Base-by-base conservation (phyloP, 2,888 invertebrate genomes). In the Piscicola geometra region DNA sequence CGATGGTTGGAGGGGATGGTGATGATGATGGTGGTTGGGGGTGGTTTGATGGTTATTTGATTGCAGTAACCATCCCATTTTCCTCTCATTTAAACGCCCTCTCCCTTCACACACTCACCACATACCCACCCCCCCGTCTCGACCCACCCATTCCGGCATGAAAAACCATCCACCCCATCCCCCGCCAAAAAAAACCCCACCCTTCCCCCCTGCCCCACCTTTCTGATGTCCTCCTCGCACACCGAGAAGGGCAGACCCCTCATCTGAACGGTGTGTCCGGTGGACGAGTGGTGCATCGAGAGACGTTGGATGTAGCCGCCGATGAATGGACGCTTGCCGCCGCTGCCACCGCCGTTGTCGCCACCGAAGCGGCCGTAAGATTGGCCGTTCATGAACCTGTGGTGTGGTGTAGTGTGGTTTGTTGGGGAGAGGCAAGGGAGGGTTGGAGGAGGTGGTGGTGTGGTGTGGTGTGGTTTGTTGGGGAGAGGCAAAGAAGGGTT, bases 201-300 rank as follows among this genome's bases (percentile, higher is more conserved):
- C n/a, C n/a, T n/a, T n/a, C n/a, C n/a, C 21, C 5, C 60, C 21
- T 5, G 15, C 21, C 60, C 60, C 60, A 76, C 76, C 73, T 73
- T 60, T 30, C 36, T 30, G 35, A 78, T 78, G 83, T 94, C 94
- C 82, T 89, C 89, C 81, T 92, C 91, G 0, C 90, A 88, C 0
- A 93, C 93, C 85, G 91, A 90, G 87, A 92, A 94, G 1, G 94
- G 94, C 77, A 94, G 88, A 0, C 94, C 94, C 80, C 89, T 92
- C 80, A 93, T 88, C 84, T 93, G 94, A 35, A 94, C 93, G 74
- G 89, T 89, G 81, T 88, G 87, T 0, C 87, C 86, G 12, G 86
- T 86, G 64, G 82, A 81, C 47, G 78, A 78, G 52, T 76, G 71
- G 41, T 67, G 64, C 21, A 30, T 33, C 1, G 74, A 36, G 21